Base-by-base conservation (phyloP, 2,888 invertebrate genomes). In the Ethmia dodecea region DNA sequence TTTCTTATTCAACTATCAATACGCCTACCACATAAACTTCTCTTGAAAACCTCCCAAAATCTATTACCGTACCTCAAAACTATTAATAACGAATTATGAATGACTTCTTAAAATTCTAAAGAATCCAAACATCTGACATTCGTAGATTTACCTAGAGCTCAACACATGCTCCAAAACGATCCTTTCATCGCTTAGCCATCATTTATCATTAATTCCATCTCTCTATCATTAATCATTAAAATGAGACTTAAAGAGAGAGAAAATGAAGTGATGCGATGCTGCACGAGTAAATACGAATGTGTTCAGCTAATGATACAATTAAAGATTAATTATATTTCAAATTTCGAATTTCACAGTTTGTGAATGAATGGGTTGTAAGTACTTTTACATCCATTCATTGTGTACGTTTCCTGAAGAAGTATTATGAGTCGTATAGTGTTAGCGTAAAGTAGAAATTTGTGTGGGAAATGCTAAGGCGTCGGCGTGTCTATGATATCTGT, bases 231-330 rank as follows among this genome's bases (percentile, higher is more conserved):
- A 70, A 84, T 84, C 84, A 83, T 71, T 63, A 45, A 71, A 86
- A 86, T 81, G 80, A 81, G 83, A 80, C 78, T 83, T 84, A 81
- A 83, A 84, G 77, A 74, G 79, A 83, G 75, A 80, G 78, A 84
- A 84, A 80, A 86, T 83, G 83, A 83, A 80, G 69, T 76, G 75
- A 71, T 50, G 65, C 62, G 55, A 61, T 66, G 61, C 70, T 57
- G 60, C 52, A 60, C 59, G 59, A 78, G 79, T 80, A 80, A 81
- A 83, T 76, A 77, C 60, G 68, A 68, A 49, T 56, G 45, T 62
- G 58, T 46, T 55, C 60, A 45, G 60, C 66, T 76, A 79, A 80
- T 80, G 78, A 76, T 76, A 78, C 77, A 81, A 83, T 84, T 77
- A 69, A 78, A 71, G 83, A 83, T 83, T 73, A 80, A 83, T 83